Conservation (phyloP, 2,797 vertebrate species). For the Poeciliopsis turneri region DNA sequence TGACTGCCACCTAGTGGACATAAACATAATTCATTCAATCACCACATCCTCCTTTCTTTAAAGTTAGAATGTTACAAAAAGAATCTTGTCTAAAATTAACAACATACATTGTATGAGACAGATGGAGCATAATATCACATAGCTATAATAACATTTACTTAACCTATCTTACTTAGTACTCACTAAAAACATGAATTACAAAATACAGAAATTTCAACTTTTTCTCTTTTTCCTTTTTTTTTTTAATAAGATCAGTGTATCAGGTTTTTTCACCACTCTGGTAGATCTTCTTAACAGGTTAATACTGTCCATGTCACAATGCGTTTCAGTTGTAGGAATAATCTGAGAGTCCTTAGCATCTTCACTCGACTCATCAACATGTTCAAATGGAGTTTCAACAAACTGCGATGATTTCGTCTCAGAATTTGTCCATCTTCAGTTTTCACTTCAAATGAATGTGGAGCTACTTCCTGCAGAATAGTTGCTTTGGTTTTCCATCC, state of each 20-base stretch:
- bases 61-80: neutral
- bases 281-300: neutral
- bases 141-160: neutral
- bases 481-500: constrained; percentile 3
- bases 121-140: neutral
- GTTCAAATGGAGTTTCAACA: accelerated
- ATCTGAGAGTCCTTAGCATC: accelerated
- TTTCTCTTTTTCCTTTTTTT: neutral
- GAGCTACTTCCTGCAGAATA: neutral
- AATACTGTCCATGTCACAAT: neutral
- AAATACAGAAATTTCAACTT: neutral
- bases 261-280: neutral
- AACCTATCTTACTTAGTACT: neutral
- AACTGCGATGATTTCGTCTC: neutral
- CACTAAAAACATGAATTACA: neutral
- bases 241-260: neutral
- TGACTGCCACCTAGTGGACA: too few species aligned
- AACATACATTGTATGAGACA: neutral
- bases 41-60: too few species aligned
- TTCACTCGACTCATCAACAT: neutral
- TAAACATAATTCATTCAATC: too few species aligned
- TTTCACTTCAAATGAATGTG: neutral
- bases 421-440: constrained; percentile 10
- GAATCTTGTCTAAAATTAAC: neutral
- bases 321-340: neutral